These are phyloP conservation scores for Malurus leucopterus DNA, from an alignment of 2,797 vertebrate genomes.

Conservation along the genomic window DNA sequence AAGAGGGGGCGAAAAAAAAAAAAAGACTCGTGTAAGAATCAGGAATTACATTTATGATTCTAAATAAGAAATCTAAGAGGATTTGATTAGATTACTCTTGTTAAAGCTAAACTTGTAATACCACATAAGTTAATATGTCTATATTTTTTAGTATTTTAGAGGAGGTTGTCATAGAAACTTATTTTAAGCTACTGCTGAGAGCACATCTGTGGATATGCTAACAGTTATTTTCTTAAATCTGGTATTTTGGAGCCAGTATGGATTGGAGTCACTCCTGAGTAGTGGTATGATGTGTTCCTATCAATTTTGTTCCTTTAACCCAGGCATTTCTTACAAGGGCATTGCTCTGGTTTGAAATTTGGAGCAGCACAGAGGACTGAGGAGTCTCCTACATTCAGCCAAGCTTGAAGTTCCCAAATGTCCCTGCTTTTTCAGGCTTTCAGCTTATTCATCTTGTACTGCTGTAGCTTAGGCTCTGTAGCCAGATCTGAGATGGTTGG, in stretches of 20 bases:
- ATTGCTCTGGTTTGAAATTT: background rate
- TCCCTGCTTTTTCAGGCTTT: background rate
- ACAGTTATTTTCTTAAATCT: background rate
- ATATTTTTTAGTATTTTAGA: background rate
- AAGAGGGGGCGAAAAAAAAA: background rate
- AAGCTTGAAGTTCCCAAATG: background rate
- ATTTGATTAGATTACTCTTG: background rate
- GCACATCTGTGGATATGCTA: background rate
- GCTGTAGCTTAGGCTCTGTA: background rate
- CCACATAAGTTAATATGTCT: background rate
- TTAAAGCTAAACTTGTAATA: background rate
- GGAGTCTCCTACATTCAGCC: background rate
- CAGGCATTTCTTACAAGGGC: accelerated
- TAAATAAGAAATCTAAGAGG: background rate
- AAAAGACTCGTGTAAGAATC: background rate
- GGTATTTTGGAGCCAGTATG: background rate
- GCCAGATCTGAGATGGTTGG: background rate
- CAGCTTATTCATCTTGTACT: background rate
- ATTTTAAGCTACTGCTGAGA: background rate
- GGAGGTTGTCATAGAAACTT: background rate
- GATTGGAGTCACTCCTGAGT: background rate
- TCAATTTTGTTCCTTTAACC: background rate
- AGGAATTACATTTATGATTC: background rate
- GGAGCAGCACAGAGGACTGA: accelerated
- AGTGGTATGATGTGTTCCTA: background rate